Percentiles rank a stretch among this genome's conserved stretches.
phyloP scores from a whole-genome alignment of 2,797 vertebrate species.

The Mastacembelus armatus region DNA sequence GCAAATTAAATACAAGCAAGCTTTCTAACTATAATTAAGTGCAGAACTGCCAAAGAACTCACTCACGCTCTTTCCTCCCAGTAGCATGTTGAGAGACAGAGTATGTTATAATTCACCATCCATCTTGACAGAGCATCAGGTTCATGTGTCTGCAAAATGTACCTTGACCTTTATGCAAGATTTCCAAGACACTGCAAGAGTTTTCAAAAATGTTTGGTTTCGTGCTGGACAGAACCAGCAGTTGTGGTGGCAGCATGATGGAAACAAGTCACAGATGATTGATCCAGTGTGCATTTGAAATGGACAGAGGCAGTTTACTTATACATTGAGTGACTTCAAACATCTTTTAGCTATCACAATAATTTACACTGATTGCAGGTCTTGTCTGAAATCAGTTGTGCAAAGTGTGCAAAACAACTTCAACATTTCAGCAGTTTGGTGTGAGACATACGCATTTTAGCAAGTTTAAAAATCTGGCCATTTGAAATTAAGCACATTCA shows the following conservation, averaged over 20 bases:
- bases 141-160: neutral
- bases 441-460: neutral
- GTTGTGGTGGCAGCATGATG: neutral
- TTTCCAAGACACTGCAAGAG: neutral
- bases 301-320: neutral
- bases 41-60: neutral
- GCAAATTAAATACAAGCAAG: neutral
- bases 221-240: too few relatives aligned
- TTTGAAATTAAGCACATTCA: too few relatives aligned
- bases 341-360: neutral
- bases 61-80: neutral
- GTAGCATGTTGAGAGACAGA: neutral
- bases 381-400: slow-evolving; percentile 21
- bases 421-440: neutral
- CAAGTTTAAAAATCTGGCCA: neutral
- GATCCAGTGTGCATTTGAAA: slow-evolving; percentile 8
- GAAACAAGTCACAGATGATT: neutral
- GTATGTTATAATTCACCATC: neutral
- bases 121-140: neutral
- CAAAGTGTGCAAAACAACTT: neutral
- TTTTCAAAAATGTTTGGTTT: too few relatives aligned
- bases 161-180: neutral
- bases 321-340: too few relatives aligned
- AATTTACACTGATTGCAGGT: neutral
- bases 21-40: neutral